These are phyloP conservation scores for Diloba caeruleocephala DNA, from an alignment of 2,888 invertebrate genomes.

Conservation along the genomic window DNA sequence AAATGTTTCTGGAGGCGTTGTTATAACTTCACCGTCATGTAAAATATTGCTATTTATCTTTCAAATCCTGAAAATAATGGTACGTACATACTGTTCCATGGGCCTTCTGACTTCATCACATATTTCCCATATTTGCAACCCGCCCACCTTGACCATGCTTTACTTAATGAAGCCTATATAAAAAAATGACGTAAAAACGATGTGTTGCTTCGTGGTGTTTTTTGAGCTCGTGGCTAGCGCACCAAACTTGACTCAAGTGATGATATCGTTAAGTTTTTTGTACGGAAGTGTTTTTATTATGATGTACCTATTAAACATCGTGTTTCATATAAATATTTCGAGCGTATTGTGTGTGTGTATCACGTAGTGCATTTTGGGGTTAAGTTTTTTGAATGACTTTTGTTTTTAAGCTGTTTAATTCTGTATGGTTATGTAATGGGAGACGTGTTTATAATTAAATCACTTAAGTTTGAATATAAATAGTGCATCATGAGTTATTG, in stretches of 20 bases:
- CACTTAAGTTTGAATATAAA: neutral
- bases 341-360: slow-evolving; percentile 34
- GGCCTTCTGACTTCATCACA: slow-evolving; percentile 28
- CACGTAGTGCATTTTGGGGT: slow-evolving; percentile 6
- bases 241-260: slow-evolving; percentile 64
- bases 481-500: too few species aligned
- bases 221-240: slow-evolving; percentile 40
- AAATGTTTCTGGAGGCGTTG: too few species aligned
- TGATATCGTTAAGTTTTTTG: slow-evolving; percentile 67
- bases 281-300: slow-evolving; percentile 67
- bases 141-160: slow-evolving; percentile 51
- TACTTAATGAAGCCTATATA: slow-evolving; percentile 52
- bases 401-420: neutral
- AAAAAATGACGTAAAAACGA: slow-evolving; percentile 48
- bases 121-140: slow-evolving; percentile 27
- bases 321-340: slow-evolving; percentile 39
- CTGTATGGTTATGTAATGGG: neutral
- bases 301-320: slow-evolving; percentile 56
- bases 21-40: too few species aligned
- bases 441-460: neutral
- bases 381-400: slow-evolving; percentile 8
- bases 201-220: slow-evolving; percentile 37
- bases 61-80: slow-evolving; percentile 1
- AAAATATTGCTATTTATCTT: slow-evolving; percentile 4
- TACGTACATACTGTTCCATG: slow-evolving; percentile 12